Evolutionary conservation across 2,888 invertebrate genomes (phyloP).

Genomic region (Epirrita christyi): DNA sequence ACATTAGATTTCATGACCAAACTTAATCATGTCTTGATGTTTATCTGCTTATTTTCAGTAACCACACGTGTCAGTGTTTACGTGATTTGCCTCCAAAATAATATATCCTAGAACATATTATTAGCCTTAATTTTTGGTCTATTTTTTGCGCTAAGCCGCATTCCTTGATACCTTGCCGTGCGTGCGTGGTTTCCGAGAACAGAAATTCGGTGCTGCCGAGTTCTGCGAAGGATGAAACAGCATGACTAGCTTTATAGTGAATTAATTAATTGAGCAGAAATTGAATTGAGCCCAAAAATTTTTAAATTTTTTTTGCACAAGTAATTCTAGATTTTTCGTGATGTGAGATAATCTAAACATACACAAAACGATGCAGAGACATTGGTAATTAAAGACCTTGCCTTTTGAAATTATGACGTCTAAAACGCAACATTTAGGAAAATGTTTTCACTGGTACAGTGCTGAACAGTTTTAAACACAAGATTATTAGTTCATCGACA

Average conservation of each 20-base stretch:
- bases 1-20: slow-evolving; percentile 5
- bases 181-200: slow-evolving; percentile 35
- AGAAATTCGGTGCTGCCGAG: slow-evolving; percentile 24
- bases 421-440: too few relatives aligned
- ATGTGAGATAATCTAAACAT: not conserved
- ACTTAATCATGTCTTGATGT: slow-evolving; percentile 16
- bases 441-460: too few relatives aligned
- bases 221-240: slow-evolving; percentile 35
- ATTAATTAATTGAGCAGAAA: slow-evolving; percentile 33
- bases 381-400: too few relatives aligned
- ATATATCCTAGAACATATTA: slow-evolving; percentile 42
- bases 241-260: slow-evolving; percentile 24
- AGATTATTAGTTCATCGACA: not conserved
- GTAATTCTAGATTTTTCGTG: not conserved
- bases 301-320: not conserved
- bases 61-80: slow-evolving; percentile 26
- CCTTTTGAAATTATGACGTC: too few relatives aligned
- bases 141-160: slow-evolving; percentile 39
- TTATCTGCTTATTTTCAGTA: slow-evolving; percentile 27
- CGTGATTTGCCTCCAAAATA: slow-evolving; percentile 38
- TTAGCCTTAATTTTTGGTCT: slow-evolving; percentile 39
- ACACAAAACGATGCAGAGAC: too few relatives aligned
- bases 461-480: not conserved
- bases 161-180: slow-evolving; percentile 35
- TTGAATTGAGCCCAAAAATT: not conserved